Percentiles rank a stretch among this genome's conserved stretches.
Conservation (phyloP, 2,113 vertebrate species). For the Myrmophylax atrothorax region DNA sequence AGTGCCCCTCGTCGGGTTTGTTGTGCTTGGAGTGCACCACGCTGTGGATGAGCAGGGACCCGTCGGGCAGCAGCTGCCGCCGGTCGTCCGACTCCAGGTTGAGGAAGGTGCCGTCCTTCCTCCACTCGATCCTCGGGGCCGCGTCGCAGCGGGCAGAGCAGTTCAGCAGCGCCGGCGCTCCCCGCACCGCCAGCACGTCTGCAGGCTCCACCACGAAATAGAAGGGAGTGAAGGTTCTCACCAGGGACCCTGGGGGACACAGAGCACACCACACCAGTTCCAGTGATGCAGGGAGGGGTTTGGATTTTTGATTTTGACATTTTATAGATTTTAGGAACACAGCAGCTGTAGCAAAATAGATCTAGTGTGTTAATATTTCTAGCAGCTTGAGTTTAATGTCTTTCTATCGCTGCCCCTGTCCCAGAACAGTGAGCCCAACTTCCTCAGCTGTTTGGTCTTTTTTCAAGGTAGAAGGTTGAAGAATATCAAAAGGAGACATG, state of each 20-base stretch:
- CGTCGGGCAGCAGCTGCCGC: slow-evolving; percentile 87
- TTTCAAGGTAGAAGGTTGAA: too few relatives aligned
- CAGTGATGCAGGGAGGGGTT: too few relatives aligned
- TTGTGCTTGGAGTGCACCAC: slow-evolving; percentile 98
- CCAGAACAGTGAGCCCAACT: too few relatives aligned
- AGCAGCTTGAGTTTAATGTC: too few relatives aligned
- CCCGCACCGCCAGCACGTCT: slow-evolving; percentile 84
- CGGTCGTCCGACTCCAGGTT: slow-evolving; percentile 90
- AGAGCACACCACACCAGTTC: background rate
- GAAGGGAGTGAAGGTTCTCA: slow-evolving; percentile 89
- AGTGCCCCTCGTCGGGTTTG: slow-evolving; percentile 94
- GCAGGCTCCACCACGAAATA: slow-evolving; percentile 90
- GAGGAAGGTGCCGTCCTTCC: slow-evolving; percentile 92
- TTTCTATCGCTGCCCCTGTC: too few relatives aligned
- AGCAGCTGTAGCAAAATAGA: too few relatives aligned
- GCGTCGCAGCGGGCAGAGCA: slow-evolving; percentile 87
- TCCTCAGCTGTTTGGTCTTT: too few relatives aligned
- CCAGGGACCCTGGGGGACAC: slow-evolving; percentile 74
- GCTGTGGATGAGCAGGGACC: slow-evolving; percentile 85
- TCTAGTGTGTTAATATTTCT: too few relatives aligned
- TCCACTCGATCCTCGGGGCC: slow-evolving; percentile 89
- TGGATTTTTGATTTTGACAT: too few relatives aligned
- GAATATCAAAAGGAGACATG: too few relatives aligned
- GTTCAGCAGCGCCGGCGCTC: slow-evolving; percentile 85
- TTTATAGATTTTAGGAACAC: too few relatives aligned